Evolutionary conservation across 2,797 vertebrate species (phyloP).

Genomic region (Mallotus villosus): DNA sequence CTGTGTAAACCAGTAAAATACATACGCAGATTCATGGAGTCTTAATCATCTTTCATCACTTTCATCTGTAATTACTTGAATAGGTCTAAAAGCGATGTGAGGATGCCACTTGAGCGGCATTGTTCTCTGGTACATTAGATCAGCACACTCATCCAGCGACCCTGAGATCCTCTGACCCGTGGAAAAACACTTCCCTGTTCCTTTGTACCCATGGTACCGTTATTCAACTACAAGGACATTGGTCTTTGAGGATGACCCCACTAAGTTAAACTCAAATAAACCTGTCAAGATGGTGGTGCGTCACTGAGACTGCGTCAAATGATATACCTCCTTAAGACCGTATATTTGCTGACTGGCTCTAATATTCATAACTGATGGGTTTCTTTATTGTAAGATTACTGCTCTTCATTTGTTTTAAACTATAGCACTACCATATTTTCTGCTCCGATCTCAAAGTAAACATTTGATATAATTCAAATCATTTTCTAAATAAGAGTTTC

Average conservation of each 20-base stretch:
- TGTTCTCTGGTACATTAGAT: neutral
- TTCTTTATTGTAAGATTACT: neutral
- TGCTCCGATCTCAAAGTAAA: neutral
- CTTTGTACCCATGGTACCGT: conserved; percentile 6
- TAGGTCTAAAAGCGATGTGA: too few relatives aligned
- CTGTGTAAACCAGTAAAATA: too few relatives aligned
- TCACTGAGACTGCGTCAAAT: conserved; percentile 2
- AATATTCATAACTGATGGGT: neutral
- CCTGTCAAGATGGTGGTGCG: conserved; percentile 32
- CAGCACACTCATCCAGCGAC: conserved; percentile 27
- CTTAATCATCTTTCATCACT: too few relatives aligned
- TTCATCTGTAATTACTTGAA: too few relatives aligned
- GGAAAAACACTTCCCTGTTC: conserved; percentile 25
- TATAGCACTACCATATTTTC: neutral
- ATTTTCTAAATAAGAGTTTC: conserved; percentile 12
- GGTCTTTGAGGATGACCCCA: conserved; percentile 38
- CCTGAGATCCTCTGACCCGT: conserved; percentile 9
- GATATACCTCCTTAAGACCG: neutral
- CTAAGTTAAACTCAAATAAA: conserved; percentile 38
- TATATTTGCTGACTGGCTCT: neutral
- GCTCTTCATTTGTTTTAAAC: neutral
- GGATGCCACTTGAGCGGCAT: conserved; percentile 2
- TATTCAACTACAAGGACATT: conserved; percentile 31
- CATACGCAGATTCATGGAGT: too few relatives aligned
- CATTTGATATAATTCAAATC: neutral